A percentile compares a stretch with the other conserved stretches of the same genome.
Evolutionary conservation across 2,113 vertebrate genomes (phyloP).

Genomic region (Alligator mississippiensis): DNA sequence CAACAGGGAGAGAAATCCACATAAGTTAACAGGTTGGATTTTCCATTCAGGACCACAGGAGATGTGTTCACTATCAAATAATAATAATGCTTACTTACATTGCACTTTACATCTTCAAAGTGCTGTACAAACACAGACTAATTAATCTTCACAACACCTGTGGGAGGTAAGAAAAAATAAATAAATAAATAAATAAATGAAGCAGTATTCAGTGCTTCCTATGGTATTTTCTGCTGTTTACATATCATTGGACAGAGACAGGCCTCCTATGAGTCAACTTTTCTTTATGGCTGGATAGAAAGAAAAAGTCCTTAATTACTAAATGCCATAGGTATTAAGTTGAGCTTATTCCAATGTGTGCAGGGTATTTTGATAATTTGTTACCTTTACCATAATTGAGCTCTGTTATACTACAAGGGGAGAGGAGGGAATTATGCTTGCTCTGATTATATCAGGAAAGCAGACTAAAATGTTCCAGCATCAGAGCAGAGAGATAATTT

Average conservation of each 20-base stretch:
- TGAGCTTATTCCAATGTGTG: neutral
- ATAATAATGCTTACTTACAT: neutral
- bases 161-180: neutral
- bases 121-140: neutral
- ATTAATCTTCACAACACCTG: neutral
- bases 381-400: slow-evolving; percentile 21
- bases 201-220: neutral
- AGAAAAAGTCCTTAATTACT: neutral
- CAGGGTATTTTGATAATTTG: neutral
- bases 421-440: neutral
- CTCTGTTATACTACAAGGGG: neutral
- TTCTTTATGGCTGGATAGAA: neutral
- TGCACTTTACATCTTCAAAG: neutral
- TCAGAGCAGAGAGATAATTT: slow-evolving; percentile 29
- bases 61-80: slow-evolving; percentile 18
- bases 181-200: neutral
- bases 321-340: neutral
- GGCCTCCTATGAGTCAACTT: neutral
- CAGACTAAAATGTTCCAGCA: slow-evolving; percentile 20
- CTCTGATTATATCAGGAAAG: slow-evolving; percentile 31
- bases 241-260: neutral
- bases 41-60: slow-evolving; percentile 1
- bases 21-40: neutral
- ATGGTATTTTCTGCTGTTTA: neutral
- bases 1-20: neutral